These are phyloP conservation scores for Microcebus murinus DNA, from an alignment of 2,113 vertebrate genomes.

Conservation along the genomic window DNA sequence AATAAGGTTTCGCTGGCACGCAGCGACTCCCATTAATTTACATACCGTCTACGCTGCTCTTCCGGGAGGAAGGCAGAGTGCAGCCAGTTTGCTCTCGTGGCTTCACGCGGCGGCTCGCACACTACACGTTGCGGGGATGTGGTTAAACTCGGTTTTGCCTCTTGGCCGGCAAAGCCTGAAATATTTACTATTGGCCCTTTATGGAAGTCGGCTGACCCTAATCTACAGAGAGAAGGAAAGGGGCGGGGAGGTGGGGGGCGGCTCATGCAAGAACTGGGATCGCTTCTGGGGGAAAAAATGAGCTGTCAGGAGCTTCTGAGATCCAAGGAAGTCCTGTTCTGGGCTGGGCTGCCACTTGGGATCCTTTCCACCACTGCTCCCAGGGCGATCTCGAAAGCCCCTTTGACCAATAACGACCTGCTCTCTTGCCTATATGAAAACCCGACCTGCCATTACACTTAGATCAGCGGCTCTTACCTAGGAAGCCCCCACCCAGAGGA, in stretches of 20 bases:
- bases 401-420: neutral
- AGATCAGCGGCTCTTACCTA: neutral
- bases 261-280: neutral
- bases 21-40: neutral
- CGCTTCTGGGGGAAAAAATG: neutral
- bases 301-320: neutral
- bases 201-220: neutral
- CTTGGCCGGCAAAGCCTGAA: neutral
- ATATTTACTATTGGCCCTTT: slow-evolving; percentile 26
- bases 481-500: neutral
- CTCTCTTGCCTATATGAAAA: neutral
- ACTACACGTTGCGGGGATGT: neutral
- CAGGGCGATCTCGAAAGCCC: neutral
- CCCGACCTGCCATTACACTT: neutral
- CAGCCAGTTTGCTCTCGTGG: neutral
- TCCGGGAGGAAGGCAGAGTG: neutral
- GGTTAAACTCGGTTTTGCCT: neutral
- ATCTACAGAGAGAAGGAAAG: neutral
- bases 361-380: neutral
- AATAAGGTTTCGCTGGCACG: slow-evolving; percentile 4
- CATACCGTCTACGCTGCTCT: neutral
- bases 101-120: neutral
- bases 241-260: neutral
- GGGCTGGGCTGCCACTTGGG: neutral
- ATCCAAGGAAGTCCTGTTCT: no score